phyloP scores from a whole-genome alignment of 1,140 invertebrate genomes.

The Drosophila albomicans region DNA sequence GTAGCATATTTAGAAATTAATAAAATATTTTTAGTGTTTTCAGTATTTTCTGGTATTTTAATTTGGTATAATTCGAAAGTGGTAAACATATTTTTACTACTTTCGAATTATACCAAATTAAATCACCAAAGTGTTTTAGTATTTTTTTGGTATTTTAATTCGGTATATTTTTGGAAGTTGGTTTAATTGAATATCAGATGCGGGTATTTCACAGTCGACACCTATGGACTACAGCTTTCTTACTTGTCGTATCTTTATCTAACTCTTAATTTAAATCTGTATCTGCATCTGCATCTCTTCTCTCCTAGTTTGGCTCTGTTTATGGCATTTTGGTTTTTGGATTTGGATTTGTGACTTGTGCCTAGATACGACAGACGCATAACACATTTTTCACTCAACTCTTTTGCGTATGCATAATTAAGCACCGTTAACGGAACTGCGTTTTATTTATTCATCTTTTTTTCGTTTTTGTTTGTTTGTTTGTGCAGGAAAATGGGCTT shows the following conservation, averaged over 20 bases:
- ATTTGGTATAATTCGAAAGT: too few species aligned
- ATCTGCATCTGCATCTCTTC: slow-evolving; percentile 32
- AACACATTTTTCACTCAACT: slow-evolving; percentile 42
- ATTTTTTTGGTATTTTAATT: too few species aligned
- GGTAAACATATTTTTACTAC: too few species aligned
- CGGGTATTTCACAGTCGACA: too few species aligned
- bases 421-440: slow-evolving; percentile 80
- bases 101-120: too few species aligned
- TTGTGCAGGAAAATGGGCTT: slow-evolving; percentile 58
- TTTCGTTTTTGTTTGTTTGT: not conserved
- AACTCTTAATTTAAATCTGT: not conserved
- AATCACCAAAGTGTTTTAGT: too few species aligned
- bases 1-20: too few species aligned
- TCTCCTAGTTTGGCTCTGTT: slow-evolving; percentile 37
- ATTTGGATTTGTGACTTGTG: slow-evolving; percentile 2
- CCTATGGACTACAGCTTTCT: too few species aligned
- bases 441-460: slow-evolving; percentile 44
- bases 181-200: too few species aligned
- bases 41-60: too few species aligned
- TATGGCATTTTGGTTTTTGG: slow-evolving; percentile 22
- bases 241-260: slow-evolving; percentile 21
- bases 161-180: too few species aligned
- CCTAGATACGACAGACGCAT: slow-evolving; percentile 38
- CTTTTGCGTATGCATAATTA: slow-evolving; percentile 72
- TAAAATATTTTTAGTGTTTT: too few species aligned